A percentile compares a stretch with the other conserved stretches of the same genome.
Evolutionary conservation across 1,140 invertebrate genomes (phyloP).

Genomic region (Hypothenemus hampei): DNA sequence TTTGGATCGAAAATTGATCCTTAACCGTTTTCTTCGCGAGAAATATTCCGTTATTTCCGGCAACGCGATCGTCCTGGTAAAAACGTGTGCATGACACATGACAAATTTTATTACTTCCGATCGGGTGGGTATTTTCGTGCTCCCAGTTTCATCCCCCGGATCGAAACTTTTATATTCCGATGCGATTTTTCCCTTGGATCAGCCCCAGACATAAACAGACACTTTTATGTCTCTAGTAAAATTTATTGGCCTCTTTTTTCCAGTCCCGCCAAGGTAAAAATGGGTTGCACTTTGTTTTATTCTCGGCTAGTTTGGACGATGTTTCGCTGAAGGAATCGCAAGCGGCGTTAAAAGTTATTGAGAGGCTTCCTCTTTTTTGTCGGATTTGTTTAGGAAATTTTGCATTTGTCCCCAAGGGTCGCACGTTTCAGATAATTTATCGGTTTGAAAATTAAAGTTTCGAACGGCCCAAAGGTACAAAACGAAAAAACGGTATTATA

Average conservation of each 20-base stretch:
- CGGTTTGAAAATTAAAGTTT: too few species aligned
- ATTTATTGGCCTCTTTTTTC: slow-evolving; percentile 5
- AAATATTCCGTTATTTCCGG: too few species aligned
- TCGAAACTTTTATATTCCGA: slow-evolving; percentile 3
- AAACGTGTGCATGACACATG: slow-evolving; percentile 4
- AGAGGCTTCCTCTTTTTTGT: too few species aligned
- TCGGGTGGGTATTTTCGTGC: slow-evolving; percentile 18
- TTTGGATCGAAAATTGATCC: too few species aligned
- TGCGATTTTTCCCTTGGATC: slow-evolving; percentile 13
- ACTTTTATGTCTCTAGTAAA: slow-evolving; percentile 11
- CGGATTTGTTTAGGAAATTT: background rate
- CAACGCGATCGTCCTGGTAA: too few species aligned
- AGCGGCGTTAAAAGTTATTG: too few species aligned
- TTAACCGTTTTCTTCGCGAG: too few species aligned
- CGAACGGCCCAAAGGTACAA: too few species aligned
- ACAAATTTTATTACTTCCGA: slow-evolving; percentile 19
- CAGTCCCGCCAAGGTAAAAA: background rate
- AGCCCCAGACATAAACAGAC: slow-evolving; percentile 10
- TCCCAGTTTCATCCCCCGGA: too few species aligned
- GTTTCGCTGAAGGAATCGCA: background rate
- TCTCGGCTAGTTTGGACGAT: background rate
- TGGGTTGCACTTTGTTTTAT: background rate
- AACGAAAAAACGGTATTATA: too few species aligned
- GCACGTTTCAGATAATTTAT: too few species aligned
- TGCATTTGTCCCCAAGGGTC: background rate